Evolutionary conservation across 2,888 invertebrate species (phyloP), one percentile per base, ranked within the genome.

Genomic region (Bellardia pandia): DNA sequence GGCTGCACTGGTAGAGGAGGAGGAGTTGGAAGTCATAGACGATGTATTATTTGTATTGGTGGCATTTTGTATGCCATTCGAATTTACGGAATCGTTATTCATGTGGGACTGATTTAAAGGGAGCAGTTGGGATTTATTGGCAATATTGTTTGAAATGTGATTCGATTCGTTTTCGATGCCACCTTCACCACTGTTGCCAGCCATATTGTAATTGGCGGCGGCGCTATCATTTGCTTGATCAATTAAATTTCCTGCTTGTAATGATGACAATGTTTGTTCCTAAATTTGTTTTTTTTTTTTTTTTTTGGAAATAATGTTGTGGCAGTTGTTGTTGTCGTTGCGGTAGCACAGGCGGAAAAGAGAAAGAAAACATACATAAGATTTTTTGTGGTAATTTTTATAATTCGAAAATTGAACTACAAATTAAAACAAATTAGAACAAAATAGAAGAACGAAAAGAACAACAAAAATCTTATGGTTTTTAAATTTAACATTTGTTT

Each of bases 61-160:
- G 72, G 80, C 79, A 84, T 85, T 88, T 81, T 76, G 78, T 68
- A 85, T 48, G 72, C 88, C 88, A 80, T 89, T 88, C 42, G 88
- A 87, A 71, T 85, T 75, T 64, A 82, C 66, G 9, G 87, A 87
- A 76, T 88, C 85, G 40, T 76, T 80, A 80, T 85, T 87, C 53
- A 71, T 58, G 66, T 84, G 84, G 66, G 86, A 75, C 81, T 85
- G 53, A 76, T 79, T 84, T 56, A 75, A 42, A 14, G 85, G 72
- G 9, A 79, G 81, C 37, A 76, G 53, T 51, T 82, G 82, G 14
- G 64, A 62, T 62, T 84, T 84, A 74, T 81, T 84, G 60, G 62
- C 81, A 62, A 69, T 37, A 85, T 87, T 87, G 76, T 87, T 85
- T 14, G 81, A 71, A 75, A 85, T 75, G 58, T 85, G 60, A 78